phyloP scores from a whole-genome alignment of 2,888 invertebrate species.

The Nymphalis c-album region DNA sequence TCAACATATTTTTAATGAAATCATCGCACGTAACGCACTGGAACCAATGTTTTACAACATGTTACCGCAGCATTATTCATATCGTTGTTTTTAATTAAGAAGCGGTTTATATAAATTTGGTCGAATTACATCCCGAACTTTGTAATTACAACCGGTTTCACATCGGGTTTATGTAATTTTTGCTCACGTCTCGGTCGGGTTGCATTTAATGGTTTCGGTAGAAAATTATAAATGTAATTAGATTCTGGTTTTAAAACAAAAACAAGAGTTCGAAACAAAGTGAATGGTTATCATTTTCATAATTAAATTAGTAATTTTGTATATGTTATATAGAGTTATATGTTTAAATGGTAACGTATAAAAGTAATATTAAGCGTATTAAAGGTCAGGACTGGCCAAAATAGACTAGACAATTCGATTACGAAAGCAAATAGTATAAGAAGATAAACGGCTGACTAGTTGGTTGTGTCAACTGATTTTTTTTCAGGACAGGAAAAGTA shows the following conservation, averaged over 20 bases:
- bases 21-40: constrained; percentile 19
- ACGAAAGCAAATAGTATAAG: too few species aligned
- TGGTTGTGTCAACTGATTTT: too few species aligned
- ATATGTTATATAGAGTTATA: too few species aligned
- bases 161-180: constrained; percentile 31
- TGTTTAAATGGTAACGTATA: too few species aligned
- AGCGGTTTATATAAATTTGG: constrained; percentile 30
- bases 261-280: not conserved
- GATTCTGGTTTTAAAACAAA: constrained; percentile 1
- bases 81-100: constrained; percentile 36
- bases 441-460: too few species aligned
- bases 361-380: too few species aligned
- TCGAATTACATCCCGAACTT: constrained; percentile 32
- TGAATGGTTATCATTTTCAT: too few species aligned
- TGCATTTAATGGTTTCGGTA: constrained; percentile 30
- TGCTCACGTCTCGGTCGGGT: constrained; percentile 25
- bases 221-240: constrained; percentile 20
- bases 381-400: too few species aligned
- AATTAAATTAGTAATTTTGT: too few species aligned
- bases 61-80: constrained; percentile 18
- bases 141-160: constrained; percentile 33
- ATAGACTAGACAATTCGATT: too few species aligned
- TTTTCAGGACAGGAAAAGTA: too few species aligned
- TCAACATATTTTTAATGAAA: constrained; percentile 21
- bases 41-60: constrained; percentile 14